phyloP scores from a whole-genome alignment of 1,140 invertebrate genomes.

The Heliconius hewitsoni region DNA sequence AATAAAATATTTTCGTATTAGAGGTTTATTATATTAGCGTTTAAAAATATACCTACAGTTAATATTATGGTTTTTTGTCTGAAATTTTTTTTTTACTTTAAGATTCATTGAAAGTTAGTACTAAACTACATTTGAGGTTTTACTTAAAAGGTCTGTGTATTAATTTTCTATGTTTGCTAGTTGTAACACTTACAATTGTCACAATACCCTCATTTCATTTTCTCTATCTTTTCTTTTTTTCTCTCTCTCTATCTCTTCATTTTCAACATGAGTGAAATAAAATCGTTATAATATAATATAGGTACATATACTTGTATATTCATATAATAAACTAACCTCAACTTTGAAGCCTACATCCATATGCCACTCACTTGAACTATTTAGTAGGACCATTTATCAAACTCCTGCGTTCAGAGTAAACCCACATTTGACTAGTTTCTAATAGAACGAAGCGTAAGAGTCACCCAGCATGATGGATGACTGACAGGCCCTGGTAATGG shows the following conservation, averaged over 20 bases:
- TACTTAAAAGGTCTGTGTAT: too few species aligned
- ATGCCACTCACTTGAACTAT: slow-evolving; percentile 33
- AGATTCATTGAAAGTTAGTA: too few species aligned
- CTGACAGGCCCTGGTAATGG: slow-evolving; percentile 32
- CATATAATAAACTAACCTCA: not conserved
- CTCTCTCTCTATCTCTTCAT: not conserved
- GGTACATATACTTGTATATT: not conserved
- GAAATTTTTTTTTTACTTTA: too few species aligned
- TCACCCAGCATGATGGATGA: slow-evolving; percentile 29
- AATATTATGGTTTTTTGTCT: too few species aligned
- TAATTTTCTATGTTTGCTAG: too few species aligned
- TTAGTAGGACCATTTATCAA: slow-evolving; percentile 37
- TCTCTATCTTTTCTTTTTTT: not conserved
- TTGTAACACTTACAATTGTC: too few species aligned
- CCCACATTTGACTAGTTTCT: slow-evolving; percentile 30
- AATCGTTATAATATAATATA: not conserved
- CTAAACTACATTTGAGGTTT: too few species aligned
- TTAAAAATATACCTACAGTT: too few species aligned
- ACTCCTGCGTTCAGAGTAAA: slow-evolving; percentile 32
- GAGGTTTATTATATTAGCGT: too few species aligned
- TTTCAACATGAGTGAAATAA: not conserved
- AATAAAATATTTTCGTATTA: too few species aligned
- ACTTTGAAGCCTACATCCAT: not conserved
- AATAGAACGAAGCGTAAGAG: slow-evolving; percentile 28
- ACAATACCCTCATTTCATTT: too few species aligned